Conservation (phyloP, 1,140 invertebrate species). For the Ceratina calcarata region DNA sequence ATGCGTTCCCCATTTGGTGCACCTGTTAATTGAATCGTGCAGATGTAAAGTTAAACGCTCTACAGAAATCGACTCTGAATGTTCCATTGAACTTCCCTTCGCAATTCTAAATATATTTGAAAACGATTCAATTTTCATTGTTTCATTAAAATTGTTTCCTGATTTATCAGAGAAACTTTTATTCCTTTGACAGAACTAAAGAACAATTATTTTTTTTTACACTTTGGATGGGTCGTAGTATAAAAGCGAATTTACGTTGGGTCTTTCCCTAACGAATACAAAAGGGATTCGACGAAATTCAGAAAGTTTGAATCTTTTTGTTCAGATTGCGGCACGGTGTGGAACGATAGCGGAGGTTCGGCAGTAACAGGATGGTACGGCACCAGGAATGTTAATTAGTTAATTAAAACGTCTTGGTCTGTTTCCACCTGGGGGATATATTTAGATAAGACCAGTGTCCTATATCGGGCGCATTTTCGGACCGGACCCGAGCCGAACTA, state of each 20-base stretch:
- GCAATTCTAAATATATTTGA: too few species aligned
- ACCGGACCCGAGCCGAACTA: not conserved
- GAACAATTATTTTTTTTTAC: too few species aligned
- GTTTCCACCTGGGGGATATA: conserved; percentile 60
- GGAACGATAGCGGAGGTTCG: conserved; percentile 20
- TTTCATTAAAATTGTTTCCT: too few species aligned
- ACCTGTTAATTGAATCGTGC: conserved; percentile 11
- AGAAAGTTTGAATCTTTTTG: not conserved
- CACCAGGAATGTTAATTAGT: conserved; percentile 60
- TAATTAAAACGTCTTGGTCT: conserved; percentile 63
- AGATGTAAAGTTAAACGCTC: not conserved
- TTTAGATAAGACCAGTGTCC: conserved; percentile 59
- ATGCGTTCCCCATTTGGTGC: not conserved
- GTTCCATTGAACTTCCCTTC: too few species aligned
- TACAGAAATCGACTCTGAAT: too few species aligned
- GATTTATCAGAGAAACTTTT: too few species aligned
- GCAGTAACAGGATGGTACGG: conserved; percentile 18
- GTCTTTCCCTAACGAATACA: not conserved
- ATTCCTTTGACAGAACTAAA: too few species aligned
- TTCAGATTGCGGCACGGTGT: not conserved
- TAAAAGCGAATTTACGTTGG: conserved; percentile 1
- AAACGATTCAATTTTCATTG: too few species aligned
- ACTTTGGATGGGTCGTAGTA: too few species aligned
- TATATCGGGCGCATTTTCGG: conserved; percentile 45
- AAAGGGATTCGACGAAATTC: not conserved